phyloP scores from a whole-genome alignment of 2,888 invertebrate genomes.

The Eulithis testata region DNA sequence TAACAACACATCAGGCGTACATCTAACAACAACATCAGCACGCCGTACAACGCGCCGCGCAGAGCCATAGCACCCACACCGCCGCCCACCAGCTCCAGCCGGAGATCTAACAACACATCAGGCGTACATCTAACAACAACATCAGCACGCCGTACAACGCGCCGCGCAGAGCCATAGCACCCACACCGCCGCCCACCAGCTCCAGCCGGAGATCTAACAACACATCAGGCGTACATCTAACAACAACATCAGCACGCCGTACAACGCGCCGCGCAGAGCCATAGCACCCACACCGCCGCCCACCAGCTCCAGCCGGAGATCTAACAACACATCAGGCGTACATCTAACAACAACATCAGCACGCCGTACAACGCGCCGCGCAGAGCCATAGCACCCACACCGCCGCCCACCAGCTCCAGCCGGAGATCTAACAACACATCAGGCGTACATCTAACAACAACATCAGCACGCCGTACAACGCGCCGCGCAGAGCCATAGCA shows the following conservation, averaged over 20 bases:
- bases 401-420: slow-evolving; percentile 90
- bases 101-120: slow-evolving; percentile 89
- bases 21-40: slow-evolving; percentile 93
- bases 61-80: slow-evolving; percentile 90
- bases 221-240: too few relatives aligned
- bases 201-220: slow-evolving; percentile 94
- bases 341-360: slow-evolving; percentile 91
- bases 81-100: slow-evolving; percentile 92
- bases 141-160: slow-evolving; percentile 98
- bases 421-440: slow-evolving; percentile 95
- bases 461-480: too few relatives aligned
- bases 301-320: slow-evolving; percentile 95
- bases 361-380: slow-evolving; percentile 96
- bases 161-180: slow-evolving; percentile 91
- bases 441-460: too few relatives aligned
- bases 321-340: slow-evolving; percentile 84
- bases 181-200: slow-evolving; percentile 87
- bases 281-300: slow-evolving; percentile 87
- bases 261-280: slow-evolving; percentile 93
- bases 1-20: slow-evolving; percentile 69
- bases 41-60: slow-evolving; percentile 95
- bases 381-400: slow-evolving; percentile 90
- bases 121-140: slow-evolving; percentile 87
- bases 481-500: too few relatives aligned
- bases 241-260: slow-evolving; percentile 97